Evolutionary conservation across 2,797 vertebrate genomes (phyloP), one percentile per base, ranked within the genome.

Genomic region (Rhinichthys osculus): DNA sequence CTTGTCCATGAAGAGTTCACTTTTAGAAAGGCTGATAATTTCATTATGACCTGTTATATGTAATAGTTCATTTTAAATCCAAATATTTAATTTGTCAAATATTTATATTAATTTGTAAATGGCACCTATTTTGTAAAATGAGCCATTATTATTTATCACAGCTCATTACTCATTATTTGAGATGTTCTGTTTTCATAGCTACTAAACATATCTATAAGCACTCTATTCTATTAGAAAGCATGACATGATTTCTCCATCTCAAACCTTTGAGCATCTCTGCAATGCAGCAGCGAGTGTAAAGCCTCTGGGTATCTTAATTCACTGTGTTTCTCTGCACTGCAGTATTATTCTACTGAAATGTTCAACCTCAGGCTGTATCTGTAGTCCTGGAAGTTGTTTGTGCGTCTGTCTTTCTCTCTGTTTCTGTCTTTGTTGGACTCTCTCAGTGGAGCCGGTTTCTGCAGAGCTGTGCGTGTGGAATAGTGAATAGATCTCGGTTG

Each of bases 401-500:
- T 85, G 70, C 89, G 13, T 82, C 78, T 85, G 72, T 54, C 62
- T 44, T 78, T 64, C 17, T 73, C 71, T 47, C 57, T 7, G 27
- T 83, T 73, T 33, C 27, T 16, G 21, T 57, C 42, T 76, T 66
- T 77, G 70, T 66, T 38, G 47, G 27, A 10, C 7, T 69, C 83
- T 78, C 82, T 78, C 59, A 19, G 70, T 70, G 52, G 81, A 35
- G 82, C 33, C 64, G 71, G 44, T 38, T 71, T 88, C 84, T 83
- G 85, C 71, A 84, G 52, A 16, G 57, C 71, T 81, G 40, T 92
- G 87, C 88, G 89, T 87, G 89, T 87, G 87, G 91, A 93, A 94
- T 94, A 78, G 83, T 78, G 91, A 93, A 91, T 84, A 79, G 54
- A 30, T 66, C 73, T 76, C 86, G 89, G 91, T 90, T 89, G 90